Conservation (phyloP, 1,140 invertebrate genomes). For the Helicoverpa zea region DNA sequence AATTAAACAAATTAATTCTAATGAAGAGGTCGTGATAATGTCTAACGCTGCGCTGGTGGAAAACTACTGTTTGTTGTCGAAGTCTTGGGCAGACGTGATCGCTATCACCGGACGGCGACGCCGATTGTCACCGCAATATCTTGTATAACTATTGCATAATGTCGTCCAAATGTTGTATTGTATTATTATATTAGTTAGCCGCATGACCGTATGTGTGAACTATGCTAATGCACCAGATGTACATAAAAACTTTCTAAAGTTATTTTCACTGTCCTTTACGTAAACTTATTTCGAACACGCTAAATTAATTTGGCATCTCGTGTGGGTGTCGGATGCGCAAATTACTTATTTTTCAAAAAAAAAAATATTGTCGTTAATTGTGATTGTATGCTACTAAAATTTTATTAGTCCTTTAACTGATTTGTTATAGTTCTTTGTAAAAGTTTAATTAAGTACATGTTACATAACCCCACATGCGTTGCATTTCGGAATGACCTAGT, state of each 20-base stretch:
- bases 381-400: too few species aligned
- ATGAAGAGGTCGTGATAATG: not conserved
- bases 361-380: too few species aligned
- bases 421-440: constrained; percentile 32
- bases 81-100: not conserved
- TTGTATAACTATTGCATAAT: constrained; percentile 62
- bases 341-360: too few species aligned
- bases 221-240: constrained; percentile 66
- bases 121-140: constrained; percentile 9
- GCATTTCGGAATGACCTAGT: constrained; percentile 17
- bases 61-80: not conserved
- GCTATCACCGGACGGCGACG: not conserved
- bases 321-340: not conserved
- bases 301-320: not conserved
- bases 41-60: not conserved
- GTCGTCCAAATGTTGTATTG: constrained; percentile 57
- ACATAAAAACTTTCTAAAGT: constrained; percentile 65
- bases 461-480: not conserved
- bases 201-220: constrained; percentile 60
- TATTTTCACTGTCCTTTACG: constrained; percentile 58
- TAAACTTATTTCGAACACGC: constrained; percentile 42
- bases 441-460: not conserved
- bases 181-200: constrained; percentile 62
- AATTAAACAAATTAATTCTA: too few species aligned
- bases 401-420: not conserved